These are phyloP conservation scores for Osmerus mordax DNA, from an alignment of 2,113 vertebrate genomes.

Conservation along the genomic window DNA sequence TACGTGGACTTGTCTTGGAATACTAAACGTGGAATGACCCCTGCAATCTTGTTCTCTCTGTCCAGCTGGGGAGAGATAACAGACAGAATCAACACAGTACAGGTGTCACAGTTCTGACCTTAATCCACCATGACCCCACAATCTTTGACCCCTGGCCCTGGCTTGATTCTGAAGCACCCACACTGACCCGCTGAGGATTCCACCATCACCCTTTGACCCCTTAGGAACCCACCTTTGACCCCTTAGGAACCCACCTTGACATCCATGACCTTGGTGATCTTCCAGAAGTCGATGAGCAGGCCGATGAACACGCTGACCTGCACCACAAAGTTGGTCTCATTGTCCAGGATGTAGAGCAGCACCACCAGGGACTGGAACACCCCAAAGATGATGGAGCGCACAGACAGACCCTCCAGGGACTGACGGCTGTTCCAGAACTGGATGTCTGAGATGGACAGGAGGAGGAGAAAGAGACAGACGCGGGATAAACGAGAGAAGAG, in stretches of 20 bases:
- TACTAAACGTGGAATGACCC: slow-evolving; percentile 78
- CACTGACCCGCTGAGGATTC: neutral
- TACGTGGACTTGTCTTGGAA: slow-evolving; percentile 94
- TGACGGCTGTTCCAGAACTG: slow-evolving; percentile 98
- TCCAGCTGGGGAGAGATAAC: slow-evolving; percentile 76
- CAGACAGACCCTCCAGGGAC: slow-evolving; percentile 91
- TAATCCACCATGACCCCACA: too few species aligned
- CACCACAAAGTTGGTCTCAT: slow-evolving; percentile 96
- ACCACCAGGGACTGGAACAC: slow-evolving; percentile 94
- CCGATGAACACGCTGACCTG: slow-evolving; percentile 97
- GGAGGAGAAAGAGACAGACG: neutral
- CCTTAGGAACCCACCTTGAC: slow-evolving; percentile 77
- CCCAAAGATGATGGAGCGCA: slow-evolving; percentile 92
- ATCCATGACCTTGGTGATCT: slow-evolving; percentile 98
- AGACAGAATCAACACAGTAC: too few species aligned
- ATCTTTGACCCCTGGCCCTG: too few species aligned
- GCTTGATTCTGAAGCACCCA: too few species aligned
- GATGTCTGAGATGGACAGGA: slow-evolving; percentile 75
- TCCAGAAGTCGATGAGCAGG: slow-evolving; percentile 96
- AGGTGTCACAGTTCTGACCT: too few species aligned
- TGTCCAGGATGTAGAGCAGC: slow-evolving; percentile 94
- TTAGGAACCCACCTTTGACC: neutral
- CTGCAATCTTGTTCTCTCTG: slow-evolving; percentile 82
- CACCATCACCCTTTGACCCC: neutral
- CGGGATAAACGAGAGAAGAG: too few species aligned